Base-by-base conservation (phyloP, 2,888 invertebrate species). In the Sthenelais limicola region DNA sequence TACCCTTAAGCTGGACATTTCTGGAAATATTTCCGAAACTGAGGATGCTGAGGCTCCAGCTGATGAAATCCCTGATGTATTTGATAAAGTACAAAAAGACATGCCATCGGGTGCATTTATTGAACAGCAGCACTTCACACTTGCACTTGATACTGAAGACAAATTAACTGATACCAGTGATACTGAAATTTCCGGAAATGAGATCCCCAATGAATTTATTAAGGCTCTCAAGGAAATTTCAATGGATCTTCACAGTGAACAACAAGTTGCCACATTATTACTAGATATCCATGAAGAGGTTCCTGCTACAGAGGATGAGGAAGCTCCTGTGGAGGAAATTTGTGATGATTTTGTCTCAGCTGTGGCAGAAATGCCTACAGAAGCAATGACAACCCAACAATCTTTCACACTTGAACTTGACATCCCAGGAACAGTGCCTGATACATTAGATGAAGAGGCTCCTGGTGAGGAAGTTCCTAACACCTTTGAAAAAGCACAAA, bases 371-470 rank as follows among this genome's bases (percentile, higher is more conserved):
- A 30, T 54, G 12, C 35, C 47, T 4, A 33, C n/a, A 15, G 72
- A 74, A 52, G 58, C 28, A 5, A 72, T 49, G 21, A 47, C 71
- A 38, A 66, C 33, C 21, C 48, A 26, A 33, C 69, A 72, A 49
- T 47, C 33, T 24, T 62, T 62, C 21, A 35, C 38, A n/a, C 62
- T 62, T 4, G 30, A 48, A 15, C 30, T 68, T 21, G 49, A 28
- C 3, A n/a, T n/a, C 12, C 28, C 48, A 21, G 48, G 12, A 9
- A 9, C 21, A 15, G 21, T 49, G 9, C 28, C 68, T 26, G 68
- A 49, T 15, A 68, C 49, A n/a, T 28, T 30, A 26, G 48, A 62
- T 35, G 38, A 62, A 38, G 9, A 21, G 21, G 62, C 62, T 35
- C 62, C 62, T 21, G 62, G 24, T n/a, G 47, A 48, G 30, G 47